Percentiles rank a stretch among this genome's conserved stretches.
phyloP scores from a whole-genome alignment of 2,113 vertebrate genomes.

The Erythrocercus mccallii region DNA sequence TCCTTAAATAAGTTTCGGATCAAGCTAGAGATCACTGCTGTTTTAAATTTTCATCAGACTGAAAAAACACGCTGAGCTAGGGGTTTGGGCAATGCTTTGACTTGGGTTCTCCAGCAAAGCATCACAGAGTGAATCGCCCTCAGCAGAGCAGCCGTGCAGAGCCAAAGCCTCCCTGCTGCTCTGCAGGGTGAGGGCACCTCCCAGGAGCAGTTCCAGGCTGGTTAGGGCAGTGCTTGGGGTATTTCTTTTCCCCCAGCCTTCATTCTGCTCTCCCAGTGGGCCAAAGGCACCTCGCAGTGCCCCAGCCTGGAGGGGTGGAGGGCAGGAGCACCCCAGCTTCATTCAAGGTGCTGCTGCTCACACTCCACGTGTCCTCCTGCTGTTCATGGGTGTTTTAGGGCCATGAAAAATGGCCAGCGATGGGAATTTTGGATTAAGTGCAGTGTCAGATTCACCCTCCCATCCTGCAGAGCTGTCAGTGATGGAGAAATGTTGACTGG shows the following conservation, averaged over 20 bases:
- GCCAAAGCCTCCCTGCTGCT: not conserved
- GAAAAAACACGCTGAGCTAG: not conserved
- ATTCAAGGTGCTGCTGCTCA: not conserved
- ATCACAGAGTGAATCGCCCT: not conserved
- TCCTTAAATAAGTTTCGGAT: not conserved
- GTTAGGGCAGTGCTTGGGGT: not conserved
- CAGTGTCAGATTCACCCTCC: not conserved
- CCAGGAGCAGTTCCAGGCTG: not conserved
- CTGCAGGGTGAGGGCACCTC: not conserved
- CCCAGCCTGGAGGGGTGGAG: fast-evolving
- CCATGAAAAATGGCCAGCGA: not conserved
- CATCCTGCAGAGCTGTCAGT: not conserved
- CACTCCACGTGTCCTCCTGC: fast-evolving
- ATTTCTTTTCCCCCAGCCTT: not conserved
- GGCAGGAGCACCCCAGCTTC: not conserved
- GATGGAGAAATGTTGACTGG: not conserved
- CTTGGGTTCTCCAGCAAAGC: not conserved
- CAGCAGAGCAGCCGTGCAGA: not conserved
- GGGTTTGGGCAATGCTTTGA: not conserved
- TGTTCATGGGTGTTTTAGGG: not conserved
- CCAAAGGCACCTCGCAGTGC: not conserved
- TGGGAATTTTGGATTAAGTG: not conserved
- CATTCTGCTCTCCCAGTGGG: not conserved
- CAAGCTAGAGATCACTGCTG: not conserved
- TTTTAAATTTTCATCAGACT: not conserved